phyloP scores from a whole-genome alignment of 2,888 invertebrate species.

The Apotomis turbidana region DNA sequence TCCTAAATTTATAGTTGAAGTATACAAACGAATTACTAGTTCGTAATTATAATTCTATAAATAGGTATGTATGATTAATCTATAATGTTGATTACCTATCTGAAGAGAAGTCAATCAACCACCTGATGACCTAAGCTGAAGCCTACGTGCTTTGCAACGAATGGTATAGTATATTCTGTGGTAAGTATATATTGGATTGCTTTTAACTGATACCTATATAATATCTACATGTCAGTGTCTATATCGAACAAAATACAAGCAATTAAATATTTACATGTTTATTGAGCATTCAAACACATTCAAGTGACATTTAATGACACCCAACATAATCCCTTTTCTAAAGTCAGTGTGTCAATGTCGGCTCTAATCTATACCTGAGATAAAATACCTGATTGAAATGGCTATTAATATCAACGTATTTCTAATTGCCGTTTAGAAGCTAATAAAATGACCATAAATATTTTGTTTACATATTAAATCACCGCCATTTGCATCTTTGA shows the following conservation, averaged over 20 bases:
- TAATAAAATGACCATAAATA: slow-evolving; percentile 22
- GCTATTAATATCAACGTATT: slow-evolving; percentile 32
- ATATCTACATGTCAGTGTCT: neutral
- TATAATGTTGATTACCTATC: too few relatives aligned
- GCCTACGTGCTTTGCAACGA: too few relatives aligned
- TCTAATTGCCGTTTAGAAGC: slow-evolving; percentile 21
- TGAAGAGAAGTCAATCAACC: too few relatives aligned
- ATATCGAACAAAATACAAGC: neutral
- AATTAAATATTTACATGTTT: slow-evolving; percentile 13
- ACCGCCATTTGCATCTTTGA: neutral
- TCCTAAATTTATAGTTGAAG: too few relatives aligned
- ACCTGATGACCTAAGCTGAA: too few relatives aligned
- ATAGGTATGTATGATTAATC: too few relatives aligned
- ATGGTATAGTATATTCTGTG: too few relatives aligned
- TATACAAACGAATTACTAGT: too few relatives aligned
- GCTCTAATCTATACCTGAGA: slow-evolving; percentile 22
- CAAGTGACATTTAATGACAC: slow-evolving; percentile 29
- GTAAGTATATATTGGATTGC: too few relatives aligned
- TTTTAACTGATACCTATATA: neutral
- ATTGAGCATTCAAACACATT: slow-evolving; percentile 23
- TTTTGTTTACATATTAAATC: slow-evolving; percentile 16
- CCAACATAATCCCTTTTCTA: slow-evolving; percentile 33
- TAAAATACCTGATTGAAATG: slow-evolving; percentile 34
- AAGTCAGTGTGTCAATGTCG: slow-evolving; percentile 42
- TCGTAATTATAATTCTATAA: too few relatives aligned